phyloP scores from a whole-genome alignment of 2,113 vertebrate genomes.

The Aphyosemion australe region DNA sequence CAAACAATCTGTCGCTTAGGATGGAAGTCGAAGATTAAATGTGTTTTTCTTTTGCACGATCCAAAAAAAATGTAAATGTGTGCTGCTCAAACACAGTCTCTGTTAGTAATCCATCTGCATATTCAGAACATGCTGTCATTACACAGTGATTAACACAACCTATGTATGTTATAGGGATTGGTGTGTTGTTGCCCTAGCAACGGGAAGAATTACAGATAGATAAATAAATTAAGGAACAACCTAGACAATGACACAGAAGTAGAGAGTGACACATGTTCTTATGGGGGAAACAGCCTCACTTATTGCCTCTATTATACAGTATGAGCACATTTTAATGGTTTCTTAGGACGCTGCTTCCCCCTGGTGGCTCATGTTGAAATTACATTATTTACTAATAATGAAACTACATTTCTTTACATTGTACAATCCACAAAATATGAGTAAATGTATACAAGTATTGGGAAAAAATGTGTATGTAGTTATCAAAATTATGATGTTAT shows the following conservation, averaged over 20 bases:
- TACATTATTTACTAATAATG: background rate
- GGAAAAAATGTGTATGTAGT: no score
- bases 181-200: background rate
- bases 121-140: background rate
- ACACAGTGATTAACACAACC: background rate
- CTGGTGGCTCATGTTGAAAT: constrained; percentile 37
- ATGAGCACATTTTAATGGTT: no score
- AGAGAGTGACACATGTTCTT: background rate
- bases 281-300: no score
- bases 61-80: constrained; percentile 18
- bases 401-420: no score
- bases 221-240: background rate
- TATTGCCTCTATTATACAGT: no score
- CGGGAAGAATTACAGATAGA: background rate
- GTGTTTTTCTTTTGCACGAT: constrained; percentile 8
- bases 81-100: constrained; percentile 1
- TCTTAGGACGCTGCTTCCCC: constrained; percentile 26
- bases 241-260: background rate
- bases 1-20: background rate
- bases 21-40: constrained; percentile 18
- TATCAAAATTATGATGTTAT: no score
- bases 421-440: no score
- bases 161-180: background rate
- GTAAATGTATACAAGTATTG: no score
- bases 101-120: constrained; percentile 1